These are phyloP conservation scores for Pilophorus perplexus DNA, from an alignment of 2,888 invertebrate genomes.

Conservation along the genomic window DNA sequence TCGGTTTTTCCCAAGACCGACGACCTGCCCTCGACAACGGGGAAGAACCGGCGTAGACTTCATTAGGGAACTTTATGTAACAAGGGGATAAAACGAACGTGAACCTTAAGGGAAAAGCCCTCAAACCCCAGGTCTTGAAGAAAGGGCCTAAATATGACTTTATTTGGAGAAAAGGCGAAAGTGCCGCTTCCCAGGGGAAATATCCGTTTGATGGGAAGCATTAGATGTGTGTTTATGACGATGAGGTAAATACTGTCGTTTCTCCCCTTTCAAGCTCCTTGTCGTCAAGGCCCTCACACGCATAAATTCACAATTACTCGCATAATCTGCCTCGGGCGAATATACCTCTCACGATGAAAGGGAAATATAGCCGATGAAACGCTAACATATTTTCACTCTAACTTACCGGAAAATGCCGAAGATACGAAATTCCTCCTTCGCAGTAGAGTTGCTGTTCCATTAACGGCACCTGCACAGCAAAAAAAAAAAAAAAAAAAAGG, in stretches of 20 bases:
- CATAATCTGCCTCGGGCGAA: conserved; percentile 8
- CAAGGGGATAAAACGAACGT: conserved; percentile 23
- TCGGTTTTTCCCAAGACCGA: too few species aligned
- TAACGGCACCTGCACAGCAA: conserved; percentile 14
- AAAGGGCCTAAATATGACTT: conserved; percentile 4
- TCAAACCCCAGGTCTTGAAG: too few species aligned
- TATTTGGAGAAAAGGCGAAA: not conserved
- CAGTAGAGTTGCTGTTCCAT: conserved; percentile 16
- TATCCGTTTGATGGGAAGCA: not conserved
- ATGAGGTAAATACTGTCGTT: conserved; percentile 9
- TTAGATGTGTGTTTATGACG: conserved; percentile 26
- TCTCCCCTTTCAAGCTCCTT: not conserved
- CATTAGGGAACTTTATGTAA: conserved; percentile 26
- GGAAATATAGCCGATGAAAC: not conserved
- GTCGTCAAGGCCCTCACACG: not conserved
- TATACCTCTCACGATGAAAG: too few species aligned
- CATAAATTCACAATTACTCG: conserved; percentile 21
- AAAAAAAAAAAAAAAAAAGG: not conserved
- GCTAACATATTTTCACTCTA: not conserved
- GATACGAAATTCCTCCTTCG: conserved; percentile 20
- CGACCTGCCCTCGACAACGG: too few species aligned
- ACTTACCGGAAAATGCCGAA: conserved; percentile 35
- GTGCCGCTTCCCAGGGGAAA: conserved; percentile 8
- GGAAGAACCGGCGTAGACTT: not conserved
- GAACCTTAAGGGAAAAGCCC: not conserved